Evolutionary conservation across 2,797 vertebrate genomes (phyloP).

Genomic region (Anomalospiza imberbis): DNA sequence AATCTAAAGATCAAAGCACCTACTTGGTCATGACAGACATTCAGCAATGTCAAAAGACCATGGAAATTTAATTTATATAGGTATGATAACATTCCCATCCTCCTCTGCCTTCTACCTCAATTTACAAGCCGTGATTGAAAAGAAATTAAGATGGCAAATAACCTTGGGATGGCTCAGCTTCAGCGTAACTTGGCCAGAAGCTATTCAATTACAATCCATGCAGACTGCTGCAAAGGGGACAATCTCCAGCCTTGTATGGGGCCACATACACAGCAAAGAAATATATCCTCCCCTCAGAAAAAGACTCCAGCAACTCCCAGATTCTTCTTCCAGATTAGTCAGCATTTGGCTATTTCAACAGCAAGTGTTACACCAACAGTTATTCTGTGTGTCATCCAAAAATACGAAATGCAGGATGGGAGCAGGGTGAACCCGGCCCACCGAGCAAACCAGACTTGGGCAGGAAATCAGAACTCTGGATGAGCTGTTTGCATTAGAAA

Average conservation of each 20-base stretch:
- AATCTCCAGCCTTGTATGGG: neutral
- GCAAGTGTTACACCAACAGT: neutral
- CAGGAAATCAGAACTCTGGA: neutral
- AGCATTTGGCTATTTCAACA: neutral
- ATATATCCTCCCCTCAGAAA: neutral
- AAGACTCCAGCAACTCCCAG: neutral
- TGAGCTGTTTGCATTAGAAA: neutral
- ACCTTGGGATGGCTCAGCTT: neutral
- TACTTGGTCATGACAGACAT: neutral
- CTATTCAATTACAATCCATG: neutral
- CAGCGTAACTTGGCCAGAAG: neutral
- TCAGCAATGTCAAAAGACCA: neutral
- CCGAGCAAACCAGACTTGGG: rapidly evolving
- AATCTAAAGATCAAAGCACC: neutral
- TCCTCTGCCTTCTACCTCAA: neutral
- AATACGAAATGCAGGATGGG: rapidly evolving
- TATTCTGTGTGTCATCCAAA: neutral
- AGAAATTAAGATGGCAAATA: neutral
- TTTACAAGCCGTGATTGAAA: neutral
- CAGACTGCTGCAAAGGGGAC: neutral
- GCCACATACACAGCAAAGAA: neutral
- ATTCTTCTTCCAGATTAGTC: neutral
- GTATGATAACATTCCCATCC: neutral
- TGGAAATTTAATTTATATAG: neutral
- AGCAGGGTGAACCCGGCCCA: neutral